phyloP scores from a whole-genome alignment of 2,797 vertebrate genomes.

The Diglossa cyanea region DNA sequence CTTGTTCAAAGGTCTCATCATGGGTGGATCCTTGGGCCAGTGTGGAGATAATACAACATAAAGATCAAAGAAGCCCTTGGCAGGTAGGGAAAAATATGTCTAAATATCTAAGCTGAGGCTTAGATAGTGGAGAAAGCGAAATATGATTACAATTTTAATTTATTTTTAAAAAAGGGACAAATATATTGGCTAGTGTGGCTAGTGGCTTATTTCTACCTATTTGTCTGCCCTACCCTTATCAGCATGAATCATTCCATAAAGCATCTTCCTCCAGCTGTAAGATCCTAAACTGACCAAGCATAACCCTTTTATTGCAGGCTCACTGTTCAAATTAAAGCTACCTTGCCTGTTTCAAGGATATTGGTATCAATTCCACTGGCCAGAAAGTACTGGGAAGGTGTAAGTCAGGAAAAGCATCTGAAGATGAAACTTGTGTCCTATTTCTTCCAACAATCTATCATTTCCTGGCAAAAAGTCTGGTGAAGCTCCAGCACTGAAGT shows the following conservation, averaged over 20 bases:
- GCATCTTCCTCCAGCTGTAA: conserved; percentile 36
- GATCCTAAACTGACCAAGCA: conserved; percentile 50
- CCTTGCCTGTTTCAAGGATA: conserved; percentile 43
- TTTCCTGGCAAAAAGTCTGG: neutral
- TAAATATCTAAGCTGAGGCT: neutral
- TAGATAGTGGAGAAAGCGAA: neutral
- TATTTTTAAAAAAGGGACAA: neutral
- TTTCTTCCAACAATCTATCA: neutral
- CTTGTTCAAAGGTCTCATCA: neutral
- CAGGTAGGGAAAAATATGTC: neutral
- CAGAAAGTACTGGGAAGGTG: conserved; percentile 58
- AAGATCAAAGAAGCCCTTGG: neutral
- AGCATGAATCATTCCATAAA: conserved; percentile 54
- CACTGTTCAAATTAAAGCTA: conserved; percentile 46
- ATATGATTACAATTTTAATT: neutral
- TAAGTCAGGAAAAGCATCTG: neutral
- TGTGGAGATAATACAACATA: neutral
- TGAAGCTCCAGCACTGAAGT: neutral
- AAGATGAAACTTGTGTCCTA: neutral
- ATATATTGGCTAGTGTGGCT: neutral
- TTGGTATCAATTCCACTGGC: conserved; percentile 21
- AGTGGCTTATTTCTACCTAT: neutral
- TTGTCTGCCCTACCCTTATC: neutral
- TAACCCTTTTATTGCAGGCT: conserved; percentile 40
- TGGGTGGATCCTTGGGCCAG: neutral